A percentile compares a stretch with the other conserved stretches of the same genome.
Evolutionary conservation across 2,113 vertebrate genomes (phyloP).

Genomic region (Calonectris borealis): DNA sequence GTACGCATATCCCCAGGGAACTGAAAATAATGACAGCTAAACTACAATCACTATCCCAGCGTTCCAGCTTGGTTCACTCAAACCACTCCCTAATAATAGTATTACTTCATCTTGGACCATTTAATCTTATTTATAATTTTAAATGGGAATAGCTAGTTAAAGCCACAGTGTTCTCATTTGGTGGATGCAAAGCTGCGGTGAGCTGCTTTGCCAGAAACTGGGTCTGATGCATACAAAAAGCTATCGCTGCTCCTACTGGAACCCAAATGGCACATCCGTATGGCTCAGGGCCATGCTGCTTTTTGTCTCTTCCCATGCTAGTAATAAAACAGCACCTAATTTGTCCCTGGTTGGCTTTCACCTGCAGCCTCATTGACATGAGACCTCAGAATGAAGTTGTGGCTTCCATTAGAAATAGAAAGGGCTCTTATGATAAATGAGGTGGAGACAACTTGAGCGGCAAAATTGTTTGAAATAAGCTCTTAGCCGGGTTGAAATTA

Average conservation of each 20-base stretch:
- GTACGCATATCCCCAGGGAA: background rate
- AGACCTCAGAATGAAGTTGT: slow-evolving; percentile 1
- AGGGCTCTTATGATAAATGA: slow-evolving; percentile 30
- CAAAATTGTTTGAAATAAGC: slow-evolving; percentile 58
- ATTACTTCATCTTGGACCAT: background rate
- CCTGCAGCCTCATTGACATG: slow-evolving; percentile 37
- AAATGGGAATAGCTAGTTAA: background rate
- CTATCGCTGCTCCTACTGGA: background rate
- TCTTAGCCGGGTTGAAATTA: slow-evolving; percentile 28
- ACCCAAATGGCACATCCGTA: background rate
- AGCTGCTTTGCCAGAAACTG: background rate
- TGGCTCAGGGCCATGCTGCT: background rate
- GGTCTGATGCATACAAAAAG: background rate
- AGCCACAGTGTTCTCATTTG: background rate
- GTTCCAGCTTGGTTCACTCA: background rate
- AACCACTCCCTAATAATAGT: background rate
- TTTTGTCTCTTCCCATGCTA: slow-evolving; percentile 52
- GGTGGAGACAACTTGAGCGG: background rate
- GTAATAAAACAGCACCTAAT: slow-evolving; percentile 11
- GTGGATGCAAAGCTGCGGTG: background rate
- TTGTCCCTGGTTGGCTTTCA: slow-evolving; percentile 64
- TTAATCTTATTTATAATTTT: background rate
- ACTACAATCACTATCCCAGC: background rate
- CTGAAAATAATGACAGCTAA: slow-evolving; percentile 28
- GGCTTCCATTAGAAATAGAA: slow-evolving; percentile 55